Evolutionary conservation across 2,888 invertebrate species (phyloP).

Genomic region (Sesia apiformis): DNA sequence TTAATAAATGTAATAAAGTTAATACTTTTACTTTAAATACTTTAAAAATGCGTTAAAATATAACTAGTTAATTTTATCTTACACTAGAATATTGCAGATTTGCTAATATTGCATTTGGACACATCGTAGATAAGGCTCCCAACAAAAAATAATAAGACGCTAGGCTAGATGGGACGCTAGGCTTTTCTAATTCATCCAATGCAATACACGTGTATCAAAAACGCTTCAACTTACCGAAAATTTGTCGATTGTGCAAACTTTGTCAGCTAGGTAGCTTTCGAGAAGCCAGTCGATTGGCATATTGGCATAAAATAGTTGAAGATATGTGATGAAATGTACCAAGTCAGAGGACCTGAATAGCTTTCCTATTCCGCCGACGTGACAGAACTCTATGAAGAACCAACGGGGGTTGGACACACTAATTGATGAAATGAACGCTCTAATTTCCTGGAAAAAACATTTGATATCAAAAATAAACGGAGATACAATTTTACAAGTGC

Average conservation of each 20-base stretch:
- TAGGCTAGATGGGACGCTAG: too few species aligned
- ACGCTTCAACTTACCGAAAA: slow-evolving; percentile 72
- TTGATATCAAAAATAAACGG: not conserved
- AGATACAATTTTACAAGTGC: not conserved
- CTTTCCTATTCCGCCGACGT: slow-evolving; percentile 95
- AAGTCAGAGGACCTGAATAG: slow-evolving; percentile 93
- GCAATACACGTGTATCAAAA: too few species aligned
- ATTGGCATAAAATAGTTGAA: slow-evolving; percentile 95
- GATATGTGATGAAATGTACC: slow-evolving; percentile 90
- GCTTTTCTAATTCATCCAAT: too few species aligned
- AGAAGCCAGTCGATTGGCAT: slow-evolving; percentile 98
- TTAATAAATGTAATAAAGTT: too few species aligned
- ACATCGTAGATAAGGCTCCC: too few species aligned
- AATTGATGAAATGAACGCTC: slow-evolving; percentile 25
- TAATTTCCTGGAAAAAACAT: slow-evolving; percentile 35
- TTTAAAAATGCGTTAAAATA: too few species aligned
- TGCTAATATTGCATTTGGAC: too few species aligned
- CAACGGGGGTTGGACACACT: slow-evolving; percentile 77
- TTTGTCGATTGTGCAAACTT: slow-evolving; percentile 89
- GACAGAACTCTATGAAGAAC: slow-evolving; percentile 95
- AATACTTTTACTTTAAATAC: too few species aligned
- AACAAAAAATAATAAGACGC: too few species aligned
- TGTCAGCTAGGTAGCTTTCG: slow-evolving; percentile 90
- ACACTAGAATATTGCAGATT: too few species aligned
- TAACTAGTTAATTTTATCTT: too few species aligned